Evolutionary conservation across 1,140 invertebrate species (phyloP).

Genomic region (Tribolium castaneum): DNA sequence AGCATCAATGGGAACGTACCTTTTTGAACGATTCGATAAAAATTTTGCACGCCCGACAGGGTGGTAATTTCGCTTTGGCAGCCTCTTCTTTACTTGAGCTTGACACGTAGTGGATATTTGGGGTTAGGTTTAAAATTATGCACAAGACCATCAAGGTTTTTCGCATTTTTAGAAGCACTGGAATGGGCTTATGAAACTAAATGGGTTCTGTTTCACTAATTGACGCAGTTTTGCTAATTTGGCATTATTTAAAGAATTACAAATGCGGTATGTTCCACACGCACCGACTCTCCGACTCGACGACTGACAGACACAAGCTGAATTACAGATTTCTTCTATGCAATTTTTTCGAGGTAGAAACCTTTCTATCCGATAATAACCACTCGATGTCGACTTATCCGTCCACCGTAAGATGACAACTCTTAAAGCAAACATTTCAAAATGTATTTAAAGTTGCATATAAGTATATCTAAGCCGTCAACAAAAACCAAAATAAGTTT

Average conservation of each 20-base stretch:
- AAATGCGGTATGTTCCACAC: background rate
- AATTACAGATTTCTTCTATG: too few species aligned
- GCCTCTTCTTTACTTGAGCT: background rate
- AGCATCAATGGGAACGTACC: slow-evolving; percentile 63
- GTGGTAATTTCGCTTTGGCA: slow-evolving; percentile 65
- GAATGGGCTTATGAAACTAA: background rate
- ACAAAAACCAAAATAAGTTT: too few species aligned
- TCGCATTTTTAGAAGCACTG: slow-evolving; percentile 4
- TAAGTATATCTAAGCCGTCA: too few species aligned
- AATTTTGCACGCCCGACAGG: slow-evolving; percentile 84
- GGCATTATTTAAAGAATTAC: background rate
- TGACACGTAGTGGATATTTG: slow-evolving; percentile 28
- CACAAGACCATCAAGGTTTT: background rate
- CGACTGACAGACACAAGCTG: background rate
- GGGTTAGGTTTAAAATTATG: slow-evolving; percentile 26
- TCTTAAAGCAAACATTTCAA: too few species aligned
- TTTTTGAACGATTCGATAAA: slow-evolving; percentile 85
- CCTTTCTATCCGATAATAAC: too few species aligned
- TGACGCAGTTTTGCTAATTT: background rate
- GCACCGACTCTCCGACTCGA: background rate
- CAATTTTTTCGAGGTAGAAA: too few species aligned
- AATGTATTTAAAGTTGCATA: too few species aligned
- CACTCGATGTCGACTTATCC: too few species aligned
- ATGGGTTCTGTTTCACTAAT: background rate
- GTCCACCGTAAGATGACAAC: too few species aligned